A percentile compares a stretch with the other conserved stretches of the same genome.
phyloP scores from a whole-genome alignment of 2,888 invertebrate species.

The Vanessa cardui region DNA sequence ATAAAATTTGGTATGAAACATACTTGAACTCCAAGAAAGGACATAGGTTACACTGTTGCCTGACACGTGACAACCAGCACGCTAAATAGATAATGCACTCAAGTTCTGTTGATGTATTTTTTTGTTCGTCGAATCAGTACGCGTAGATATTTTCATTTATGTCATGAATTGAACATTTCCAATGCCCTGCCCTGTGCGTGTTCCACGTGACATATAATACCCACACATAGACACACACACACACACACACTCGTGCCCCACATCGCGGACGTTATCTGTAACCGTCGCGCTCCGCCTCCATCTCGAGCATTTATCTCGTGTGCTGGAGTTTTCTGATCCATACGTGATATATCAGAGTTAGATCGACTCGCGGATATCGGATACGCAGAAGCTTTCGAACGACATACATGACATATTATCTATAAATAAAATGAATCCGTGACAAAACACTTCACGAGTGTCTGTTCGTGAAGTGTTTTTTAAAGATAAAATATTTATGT shows the following conservation, averaged over 20 bases:
- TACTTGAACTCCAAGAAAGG: too few species aligned
- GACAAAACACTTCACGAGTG: neutral
- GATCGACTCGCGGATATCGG: neutral
- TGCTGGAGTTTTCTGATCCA: neutral
- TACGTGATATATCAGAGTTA: constrained; percentile 4
- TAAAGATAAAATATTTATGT: too few species aligned
- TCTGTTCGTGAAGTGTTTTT: neutral
- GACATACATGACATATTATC: neutral
- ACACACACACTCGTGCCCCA: neutral
- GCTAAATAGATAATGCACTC: too few species aligned
- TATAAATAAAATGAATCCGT: too few species aligned
- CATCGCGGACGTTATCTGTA: constrained; percentile 9
- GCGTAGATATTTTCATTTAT: neutral
- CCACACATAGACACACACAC: neutral
- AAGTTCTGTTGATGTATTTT: too few species aligned
- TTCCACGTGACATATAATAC: neutral
- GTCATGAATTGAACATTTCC: neutral
- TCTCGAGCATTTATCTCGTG: neutral
- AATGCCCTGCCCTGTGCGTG: neutral
- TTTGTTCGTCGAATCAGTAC: neutral
- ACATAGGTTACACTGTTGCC: too few species aligned
- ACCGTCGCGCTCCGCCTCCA: constrained; percentile 1
- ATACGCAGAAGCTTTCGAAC: neutral
- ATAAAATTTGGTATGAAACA: too few species aligned
- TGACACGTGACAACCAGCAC: too few species aligned